Base-by-base conservation (phyloP, 2,113 vertebrate species). In the Odocoileus hemionus region DNA sequence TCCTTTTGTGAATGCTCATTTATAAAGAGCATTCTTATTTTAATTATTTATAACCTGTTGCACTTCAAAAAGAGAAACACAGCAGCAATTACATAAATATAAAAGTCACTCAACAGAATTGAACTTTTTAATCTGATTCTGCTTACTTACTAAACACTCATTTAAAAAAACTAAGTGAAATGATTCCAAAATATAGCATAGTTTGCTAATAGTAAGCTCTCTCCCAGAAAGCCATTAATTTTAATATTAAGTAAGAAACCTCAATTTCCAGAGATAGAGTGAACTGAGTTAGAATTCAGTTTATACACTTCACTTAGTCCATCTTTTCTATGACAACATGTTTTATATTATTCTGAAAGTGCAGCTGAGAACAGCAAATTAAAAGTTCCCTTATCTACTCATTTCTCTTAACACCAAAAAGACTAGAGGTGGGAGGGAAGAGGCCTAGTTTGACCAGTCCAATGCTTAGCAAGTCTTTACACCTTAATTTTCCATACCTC, bases 211-310 rank as follows among this genome's bases (percentile, higher is more conserved):
- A 58, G 30, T 45, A 52, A 94, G 33, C 23, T 76, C 21, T 94
- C 78, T 93, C 91, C 55, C 47, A 78, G 11, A 16, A 67, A 95
- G 70, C 8, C 9, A 86, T 39, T 60, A 67, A 57, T 86, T 88
- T 97, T 82, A 90, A 79, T 26, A 91, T 52, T 67, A 91, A 91
- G 13, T 94, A 39, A 97, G 82, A 96, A 96, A 97, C 85, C 47
- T 12, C 21, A 79, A 92, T 96, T 95, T 93, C 90, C 64, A 61
- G 26, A 97, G 93, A 87, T 1, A 2, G 11, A 91, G 9, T 57
- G 25, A 74, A 4, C 28, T 91, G 57, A 67, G 10, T 52, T 86
- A 67, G 15, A 92, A 89, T 80, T 89, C 50, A 26, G 45, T 89
- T 92, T 60, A 87, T 36, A 91, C 11, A 78, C 80, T 82, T 93